Evolutionary conservation across 2,888 invertebrate genomes (phyloP).

Genomic region (Romanomermis culicivorax): DNA sequence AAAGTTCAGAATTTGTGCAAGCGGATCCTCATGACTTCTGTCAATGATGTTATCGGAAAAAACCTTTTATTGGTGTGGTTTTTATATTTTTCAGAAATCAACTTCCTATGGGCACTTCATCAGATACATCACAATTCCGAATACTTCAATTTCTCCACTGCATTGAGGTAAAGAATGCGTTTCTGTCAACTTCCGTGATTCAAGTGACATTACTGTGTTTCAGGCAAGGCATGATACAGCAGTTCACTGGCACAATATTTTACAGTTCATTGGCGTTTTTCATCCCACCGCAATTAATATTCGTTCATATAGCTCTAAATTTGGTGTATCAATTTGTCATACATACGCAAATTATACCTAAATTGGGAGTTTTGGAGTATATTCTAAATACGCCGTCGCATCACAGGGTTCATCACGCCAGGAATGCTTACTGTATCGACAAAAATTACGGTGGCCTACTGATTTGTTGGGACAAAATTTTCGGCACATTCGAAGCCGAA

Average conservation of each 20-base stretch:
- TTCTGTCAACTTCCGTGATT: neutral
- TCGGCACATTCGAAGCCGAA: constrained; percentile 52
- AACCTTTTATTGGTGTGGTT: too few species aligned
- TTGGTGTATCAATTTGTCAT: constrained; percentile 80
- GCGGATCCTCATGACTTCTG: too few species aligned
- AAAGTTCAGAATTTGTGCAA: too few species aligned
- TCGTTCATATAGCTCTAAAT: constrained; percentile 69
- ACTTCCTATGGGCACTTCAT: constrained; percentile 67
- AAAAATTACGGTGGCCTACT: constrained; percentile 76
- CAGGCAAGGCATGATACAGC: neutral
- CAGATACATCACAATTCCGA: constrained; percentile 77
- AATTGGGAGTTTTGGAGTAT: constrained; percentile 60
- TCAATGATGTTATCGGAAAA: too few species aligned
- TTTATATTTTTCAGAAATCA: constrained; percentile 56
- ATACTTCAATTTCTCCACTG: constrained; percentile 64
- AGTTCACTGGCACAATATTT: neutral
- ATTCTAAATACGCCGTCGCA: constrained; percentile 71
- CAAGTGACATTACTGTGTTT: neutral
- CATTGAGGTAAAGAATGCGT: constrained; percentile 50
- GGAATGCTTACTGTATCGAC: constrained; percentile 71
- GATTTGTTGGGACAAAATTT: constrained; percentile 52
- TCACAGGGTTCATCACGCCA: constrained; percentile 46
- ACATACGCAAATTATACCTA: constrained; percentile 57
- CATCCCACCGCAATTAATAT: constrained; percentile 48
- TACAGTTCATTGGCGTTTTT: constrained; percentile 40